These are phyloP conservation scores for Aphelenchoides fujianensis DNA, from an alignment of 1,140 invertebrate species.

Conservation along the genomic window DNA sequence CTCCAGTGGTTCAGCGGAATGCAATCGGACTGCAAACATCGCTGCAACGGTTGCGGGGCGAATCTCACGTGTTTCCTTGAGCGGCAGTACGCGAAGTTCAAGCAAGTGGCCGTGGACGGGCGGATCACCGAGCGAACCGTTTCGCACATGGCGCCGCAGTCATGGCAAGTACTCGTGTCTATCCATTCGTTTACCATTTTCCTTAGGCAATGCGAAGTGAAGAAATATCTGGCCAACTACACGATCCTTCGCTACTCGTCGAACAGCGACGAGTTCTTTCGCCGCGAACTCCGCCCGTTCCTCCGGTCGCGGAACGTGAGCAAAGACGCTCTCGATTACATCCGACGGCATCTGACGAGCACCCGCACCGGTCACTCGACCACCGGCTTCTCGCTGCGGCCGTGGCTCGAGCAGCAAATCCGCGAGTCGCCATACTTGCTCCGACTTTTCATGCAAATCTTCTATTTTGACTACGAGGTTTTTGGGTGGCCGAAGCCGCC, in stretches of 20 bases:
- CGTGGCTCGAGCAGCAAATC: not conserved
- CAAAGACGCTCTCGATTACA: not conserved
- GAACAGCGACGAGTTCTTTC: not conserved
- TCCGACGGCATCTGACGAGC: not conserved
- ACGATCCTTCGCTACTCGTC: slow-evolving; percentile 5
- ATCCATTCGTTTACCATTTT: not conserved
- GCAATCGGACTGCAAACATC: not conserved
- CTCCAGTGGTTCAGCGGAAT: not conserved
- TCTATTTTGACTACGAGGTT: not conserved
- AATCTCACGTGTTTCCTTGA: slow-evolving; percentile 5
- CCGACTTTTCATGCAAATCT: slow-evolving; percentile 4
- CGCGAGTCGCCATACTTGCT: slow-evolving; percentile 6
- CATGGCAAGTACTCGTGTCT: no score
- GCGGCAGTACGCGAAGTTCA: not conserved
- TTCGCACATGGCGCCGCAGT: not conserved
- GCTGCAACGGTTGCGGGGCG: not conserved
- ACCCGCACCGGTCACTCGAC: not conserved
- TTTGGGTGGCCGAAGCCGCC: not conserved
- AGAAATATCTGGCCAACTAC: not conserved
- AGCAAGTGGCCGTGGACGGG: not conserved
- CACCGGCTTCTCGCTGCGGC: not conserved
- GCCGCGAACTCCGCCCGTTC: not conserved
- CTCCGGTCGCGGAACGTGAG: not conserved
- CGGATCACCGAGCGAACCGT: not conserved
- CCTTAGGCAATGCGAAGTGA: not conserved